Base-by-base conservation (phyloP, 2,888 invertebrate genomes). In the Teleogryllus oceanicus region DNA sequence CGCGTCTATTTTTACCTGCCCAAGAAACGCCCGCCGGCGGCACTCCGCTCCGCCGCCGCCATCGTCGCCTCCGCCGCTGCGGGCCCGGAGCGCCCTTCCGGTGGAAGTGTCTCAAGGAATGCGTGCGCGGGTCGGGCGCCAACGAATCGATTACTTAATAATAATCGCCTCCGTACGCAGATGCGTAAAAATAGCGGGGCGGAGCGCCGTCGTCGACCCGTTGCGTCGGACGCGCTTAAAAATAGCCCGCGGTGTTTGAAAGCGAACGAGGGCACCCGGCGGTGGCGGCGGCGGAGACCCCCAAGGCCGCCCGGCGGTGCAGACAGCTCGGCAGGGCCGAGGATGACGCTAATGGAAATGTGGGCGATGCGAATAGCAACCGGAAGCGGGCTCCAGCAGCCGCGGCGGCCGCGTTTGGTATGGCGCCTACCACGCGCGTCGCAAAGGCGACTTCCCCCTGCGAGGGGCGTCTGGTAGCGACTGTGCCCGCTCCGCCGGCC, bases 331-430 rank as follows among this genome's bases (percentile, higher is more conserved):
- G 62, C 62, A 62, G 62, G 62, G 62, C 62, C 62, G n/a, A n/a
- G 16, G 62, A 62, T 62, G 62, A 62, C 62, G 62, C 62, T 62
- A 62, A 62, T 62, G 62, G 62, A 62, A 62, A 62, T 62, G 62
- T 62, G 62, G 62, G 16, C 62, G 62, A 62, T 62, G 62, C 62
- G n/a, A 62, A 62, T 62, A 62, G 62, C 62, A 62, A 62, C 62
- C 62, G 62, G 62, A 62, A 62, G 62, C 62, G 16, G 12, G 62
- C 62, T 62, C 62, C n/a, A 18, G 62, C 62, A 62, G 62, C 16
- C 62, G 16, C n/a, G 0, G 62, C 62, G 62, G 13, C 62, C 62
- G 62, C 62, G n/a, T n/a, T 37, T 37, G 37, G 37, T 37, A 24
- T 3, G 24, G 24, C 24, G 24, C 24, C 24, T 24, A 24, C 24